Percentiles rank a stretch among this genome's conserved stretches.
phyloP scores from a whole-genome alignment of 92 coral and sea anemone genomes.

The Desmophyllum pertusum region DNA sequence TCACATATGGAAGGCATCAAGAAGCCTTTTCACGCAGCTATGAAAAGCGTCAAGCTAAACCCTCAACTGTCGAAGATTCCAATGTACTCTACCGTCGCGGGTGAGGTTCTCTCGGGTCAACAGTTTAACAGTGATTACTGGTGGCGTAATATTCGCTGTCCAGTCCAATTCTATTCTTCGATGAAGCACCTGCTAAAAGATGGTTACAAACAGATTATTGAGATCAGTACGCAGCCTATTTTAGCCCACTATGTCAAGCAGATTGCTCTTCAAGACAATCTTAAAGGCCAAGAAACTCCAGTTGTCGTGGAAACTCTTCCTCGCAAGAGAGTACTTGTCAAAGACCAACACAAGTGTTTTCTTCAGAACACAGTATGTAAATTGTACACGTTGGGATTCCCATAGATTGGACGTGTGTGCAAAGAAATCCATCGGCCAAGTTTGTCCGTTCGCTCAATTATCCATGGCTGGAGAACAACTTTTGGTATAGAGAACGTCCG shows the following conservation, averaged over 20 bases:
- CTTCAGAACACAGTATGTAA: slow-evolving; percentile 54
- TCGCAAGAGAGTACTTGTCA: slow-evolving; percentile 34
- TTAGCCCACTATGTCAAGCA: slow-evolving; percentile 64
- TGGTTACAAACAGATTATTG: slow-evolving; percentile 53
- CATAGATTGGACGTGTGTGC: slow-evolving; percentile 54
- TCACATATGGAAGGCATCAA: slow-evolving; percentile 57
- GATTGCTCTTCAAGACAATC: slow-evolving; percentile 42
- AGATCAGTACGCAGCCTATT: slow-evolving; percentile 69
- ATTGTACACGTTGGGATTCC: slow-evolving; percentile 41
- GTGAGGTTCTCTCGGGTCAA: slow-evolving; percentile 45
- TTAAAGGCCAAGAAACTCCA: slow-evolving; percentile 10
- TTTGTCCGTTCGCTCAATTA: slow-evolving; percentile 57
- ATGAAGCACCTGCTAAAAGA: slow-evolving; percentile 38
- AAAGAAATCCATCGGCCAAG: slow-evolving; percentile 31
- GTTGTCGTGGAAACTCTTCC: slow-evolving; percentile 59
- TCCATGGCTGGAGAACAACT: slow-evolving; percentile 74
- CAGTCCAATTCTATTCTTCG: slow-evolving; percentile 56
- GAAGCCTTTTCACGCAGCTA: slow-evolving; percentile 10
- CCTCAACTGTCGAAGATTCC: slow-evolving; percentile 35
- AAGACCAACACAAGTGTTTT: slow-evolving; percentile 59
- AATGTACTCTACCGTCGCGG: slow-evolving; percentile 67
- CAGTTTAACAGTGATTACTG: slow-evolving; percentile 46
- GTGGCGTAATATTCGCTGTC: slow-evolving; percentile 67
- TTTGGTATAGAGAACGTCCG: slow-evolving; percentile 37
- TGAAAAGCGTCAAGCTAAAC: slow-evolving; percentile 13